Evolutionary conservation across 2,888 invertebrate species (phyloP).

Genomic region (Oligia strigilis): DNA sequence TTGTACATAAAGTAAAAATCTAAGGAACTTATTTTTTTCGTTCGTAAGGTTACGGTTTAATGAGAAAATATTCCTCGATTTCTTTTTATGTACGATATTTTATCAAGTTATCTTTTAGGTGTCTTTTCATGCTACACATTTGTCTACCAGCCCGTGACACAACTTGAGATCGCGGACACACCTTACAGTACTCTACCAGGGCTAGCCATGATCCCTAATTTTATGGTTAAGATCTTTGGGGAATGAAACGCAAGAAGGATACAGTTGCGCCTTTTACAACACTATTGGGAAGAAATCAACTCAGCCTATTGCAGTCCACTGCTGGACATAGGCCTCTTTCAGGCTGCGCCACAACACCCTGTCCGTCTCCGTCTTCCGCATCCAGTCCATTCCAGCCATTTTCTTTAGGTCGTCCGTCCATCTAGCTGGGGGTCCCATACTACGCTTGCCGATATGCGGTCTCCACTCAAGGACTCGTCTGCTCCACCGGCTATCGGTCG

Average conservation of each 20-base stretch:
- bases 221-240: background rate
- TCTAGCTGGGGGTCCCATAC: too few relatives aligned
- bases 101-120: background rate
- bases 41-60: background rate
- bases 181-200: too few relatives aligned
- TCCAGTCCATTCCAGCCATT: too few relatives aligned
- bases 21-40: background rate
- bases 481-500: too few relatives aligned
- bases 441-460: too few relatives aligned
- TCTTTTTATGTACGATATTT: background rate
- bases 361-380: too few relatives aligned
- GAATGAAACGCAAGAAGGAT: background rate
- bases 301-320: too few relatives aligned
- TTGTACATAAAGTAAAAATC: conserved; percentile 12
- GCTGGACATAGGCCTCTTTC: too few relatives aligned
- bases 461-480: too few relatives aligned
- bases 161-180: background rate
- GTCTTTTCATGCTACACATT: background rate
- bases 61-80: background rate
- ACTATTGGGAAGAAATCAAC: background rate
- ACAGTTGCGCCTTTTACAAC: background rate
- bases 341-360: too few relatives aligned
- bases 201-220: background rate
- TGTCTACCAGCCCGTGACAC: background rate
- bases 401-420: too few relatives aligned